Evolutionary conservation across 2,113 vertebrate genomes (phyloP).

Genomic region (Capricornis sumatraensis): DNA sequence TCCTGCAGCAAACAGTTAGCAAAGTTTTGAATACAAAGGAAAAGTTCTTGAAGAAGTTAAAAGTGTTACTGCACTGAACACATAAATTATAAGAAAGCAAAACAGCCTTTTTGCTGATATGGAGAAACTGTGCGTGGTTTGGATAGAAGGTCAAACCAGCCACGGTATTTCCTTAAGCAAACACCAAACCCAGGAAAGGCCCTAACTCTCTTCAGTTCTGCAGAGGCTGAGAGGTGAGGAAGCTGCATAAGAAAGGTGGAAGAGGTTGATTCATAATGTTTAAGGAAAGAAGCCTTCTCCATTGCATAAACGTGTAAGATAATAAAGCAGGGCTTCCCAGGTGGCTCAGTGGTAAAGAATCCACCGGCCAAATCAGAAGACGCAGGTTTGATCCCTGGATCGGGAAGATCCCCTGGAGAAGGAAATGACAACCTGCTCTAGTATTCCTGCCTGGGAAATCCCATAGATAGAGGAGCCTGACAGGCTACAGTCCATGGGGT

Average conservation of each 20-base stretch:
- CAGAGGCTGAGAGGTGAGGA: not conserved
- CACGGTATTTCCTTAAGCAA: not conserved
- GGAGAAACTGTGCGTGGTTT: too few species aligned
- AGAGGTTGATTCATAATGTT: not conserved
- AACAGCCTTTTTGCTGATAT: not conserved
- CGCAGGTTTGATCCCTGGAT: accelerated
- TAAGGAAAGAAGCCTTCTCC: not conserved
- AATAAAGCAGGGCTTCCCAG: not conserved
- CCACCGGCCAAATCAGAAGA: not conserved
- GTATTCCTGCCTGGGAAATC: not conserved
- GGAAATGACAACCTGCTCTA: not conserved
- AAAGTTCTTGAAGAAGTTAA: not conserved
- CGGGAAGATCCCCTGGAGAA: not conserved
- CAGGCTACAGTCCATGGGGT: not conserved
- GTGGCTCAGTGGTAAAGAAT: not conserved
- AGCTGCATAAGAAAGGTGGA: not conserved
- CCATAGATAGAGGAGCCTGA: not conserved
- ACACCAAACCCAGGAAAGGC: not conserved
- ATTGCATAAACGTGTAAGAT: not conserved
- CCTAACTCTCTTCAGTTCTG: not conserved
- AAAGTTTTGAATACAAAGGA: not conserved
- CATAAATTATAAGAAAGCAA: not conserved
- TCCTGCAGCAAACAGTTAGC: not conserved
- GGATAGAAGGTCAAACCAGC: not conserved
- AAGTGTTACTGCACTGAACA: not conserved